phyloP scores from a whole-genome alignment of 1,140 invertebrate genomes.

The Neodiprion pinetum region DNA sequence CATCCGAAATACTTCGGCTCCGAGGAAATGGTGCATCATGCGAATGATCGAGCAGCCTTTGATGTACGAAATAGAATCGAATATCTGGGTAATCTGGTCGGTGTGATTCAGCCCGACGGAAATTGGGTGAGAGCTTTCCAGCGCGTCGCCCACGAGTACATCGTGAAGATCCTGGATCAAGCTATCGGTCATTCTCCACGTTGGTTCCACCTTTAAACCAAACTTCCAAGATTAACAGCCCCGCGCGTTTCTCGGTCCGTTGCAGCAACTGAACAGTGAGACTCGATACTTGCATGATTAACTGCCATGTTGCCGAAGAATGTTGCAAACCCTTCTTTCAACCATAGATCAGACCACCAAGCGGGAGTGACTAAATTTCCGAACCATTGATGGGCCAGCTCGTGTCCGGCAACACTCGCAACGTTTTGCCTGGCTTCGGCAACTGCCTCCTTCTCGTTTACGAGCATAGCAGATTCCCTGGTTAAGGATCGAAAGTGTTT shows the following conservation, averaged over 20 bases:
- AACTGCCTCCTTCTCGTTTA: background rate
- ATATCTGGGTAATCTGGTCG: background rate
- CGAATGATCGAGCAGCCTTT: conserved; percentile 32
- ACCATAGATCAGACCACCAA: conserved; percentile 62
- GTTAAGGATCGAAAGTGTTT: background rate
- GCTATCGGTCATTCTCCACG: conserved; percentile 37
- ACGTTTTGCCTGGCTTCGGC: conserved; percentile 45
- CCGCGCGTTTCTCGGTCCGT: background rate
- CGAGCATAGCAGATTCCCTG: conserved; percentile 1
- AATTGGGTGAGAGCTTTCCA: conserved; percentile 69
- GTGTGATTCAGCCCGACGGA: conserved; percentile 66
- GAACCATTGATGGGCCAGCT: conserved; percentile 62
- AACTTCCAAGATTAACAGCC: background rate
- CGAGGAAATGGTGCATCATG: conserved; percentile 36
- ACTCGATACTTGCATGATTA: conserved; percentile 38
- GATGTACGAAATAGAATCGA: conserved; percentile 23
- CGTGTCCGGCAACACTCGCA: conserved; percentile 59
- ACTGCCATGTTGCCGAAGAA: conserved; percentile 52
- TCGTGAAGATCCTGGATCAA: conserved; percentile 64
- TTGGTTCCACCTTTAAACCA: conserved; percentile 5
- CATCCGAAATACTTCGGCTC: conserved; percentile 24
- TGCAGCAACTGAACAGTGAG: too few relatives aligned
- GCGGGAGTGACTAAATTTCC: conserved; percentile 55
- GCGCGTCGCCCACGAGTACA: conserved; percentile 65
- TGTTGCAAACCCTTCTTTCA: conserved; percentile 62